These are phyloP conservation scores for Upupa epops DNA, from an alignment of 2,113 vertebrate genomes.

Conservation along the genomic window DNA sequence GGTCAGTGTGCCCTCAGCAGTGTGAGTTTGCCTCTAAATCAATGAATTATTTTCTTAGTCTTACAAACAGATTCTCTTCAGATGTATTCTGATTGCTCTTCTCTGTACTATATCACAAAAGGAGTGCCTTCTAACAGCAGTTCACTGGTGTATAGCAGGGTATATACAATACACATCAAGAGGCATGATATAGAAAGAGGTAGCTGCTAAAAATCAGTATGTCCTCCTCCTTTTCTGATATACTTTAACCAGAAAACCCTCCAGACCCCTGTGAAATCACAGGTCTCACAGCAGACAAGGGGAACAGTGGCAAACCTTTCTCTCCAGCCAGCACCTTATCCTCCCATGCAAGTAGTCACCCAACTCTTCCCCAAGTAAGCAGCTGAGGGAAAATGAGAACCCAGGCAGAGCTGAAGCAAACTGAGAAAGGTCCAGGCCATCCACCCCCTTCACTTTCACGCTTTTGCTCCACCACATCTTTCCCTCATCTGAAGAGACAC, in stretches of 20 bases:
- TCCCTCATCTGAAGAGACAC: not conserved
- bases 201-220: not conserved
- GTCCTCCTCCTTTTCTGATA: not conserved
- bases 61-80: not conserved
- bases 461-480: not conserved
- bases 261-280: not conserved
- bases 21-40: not conserved
- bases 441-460: not conserved
- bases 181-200: not conserved
- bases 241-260: not conserved
- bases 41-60: not conserved
- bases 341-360: not conserved
- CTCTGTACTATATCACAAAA: not conserved
- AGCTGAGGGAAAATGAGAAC: not conserved
- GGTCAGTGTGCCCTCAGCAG: not conserved
- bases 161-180: not conserved
- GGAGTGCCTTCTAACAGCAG: not conserved
- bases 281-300: not conserved
- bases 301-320: not conserved
- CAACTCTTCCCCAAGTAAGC: not conserved
- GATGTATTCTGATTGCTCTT: not conserved
- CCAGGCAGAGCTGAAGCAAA: not conserved
- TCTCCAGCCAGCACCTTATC: not conserved
- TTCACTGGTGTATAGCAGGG: not conserved
- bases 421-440: not conserved